These are phyloP conservation scores for Gibbula magus DNA, from an alignment of 2,888 invertebrate species.

Conservation along the genomic window DNA sequence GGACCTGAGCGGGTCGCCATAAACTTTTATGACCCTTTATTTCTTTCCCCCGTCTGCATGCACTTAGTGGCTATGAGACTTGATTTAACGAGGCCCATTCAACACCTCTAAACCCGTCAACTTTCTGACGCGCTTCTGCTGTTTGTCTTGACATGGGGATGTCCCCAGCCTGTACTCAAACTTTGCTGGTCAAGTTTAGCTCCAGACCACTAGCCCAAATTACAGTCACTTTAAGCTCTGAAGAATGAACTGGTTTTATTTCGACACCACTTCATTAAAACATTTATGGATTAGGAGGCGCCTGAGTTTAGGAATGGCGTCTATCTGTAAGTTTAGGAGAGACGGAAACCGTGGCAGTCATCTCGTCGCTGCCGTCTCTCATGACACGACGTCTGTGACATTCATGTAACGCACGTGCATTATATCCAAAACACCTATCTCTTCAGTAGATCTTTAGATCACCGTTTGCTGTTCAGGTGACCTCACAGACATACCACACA, in stretches of 20 bases:
- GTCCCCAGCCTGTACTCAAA: too few species aligned
- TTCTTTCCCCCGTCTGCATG: not conserved
- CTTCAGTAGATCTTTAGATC: too few species aligned
- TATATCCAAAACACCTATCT: not conserved
- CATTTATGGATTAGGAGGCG: not conserved
- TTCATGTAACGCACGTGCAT: not conserved
- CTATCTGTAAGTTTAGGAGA: not conserved
- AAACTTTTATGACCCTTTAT: slow-evolving; percentile 14
- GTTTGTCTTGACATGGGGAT: not conserved
- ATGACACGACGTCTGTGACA: not conserved
- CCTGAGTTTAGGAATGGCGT: not conserved
- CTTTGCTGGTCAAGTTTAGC: too few species aligned
- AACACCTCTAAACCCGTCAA: slow-evolving; percentile 16
- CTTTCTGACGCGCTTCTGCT: not conserved
- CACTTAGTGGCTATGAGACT: slow-evolving; percentile 2
- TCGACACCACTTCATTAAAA: not conserved
- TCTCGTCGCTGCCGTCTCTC: not conserved
- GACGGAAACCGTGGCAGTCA: not conserved
- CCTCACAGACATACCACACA: not conserved
- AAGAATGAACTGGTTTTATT: not conserved
- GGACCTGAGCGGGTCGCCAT: slow-evolving; percentile 4
- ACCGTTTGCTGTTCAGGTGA: not conserved
- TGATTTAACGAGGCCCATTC: slow-evolving; percentile 4
- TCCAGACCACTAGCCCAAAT: too few species aligned
- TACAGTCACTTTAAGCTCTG: too few species aligned